Evolutionary conservation across 2,797 vertebrate genomes (phyloP).

Genomic region (Manis crassicaudata): DNA sequence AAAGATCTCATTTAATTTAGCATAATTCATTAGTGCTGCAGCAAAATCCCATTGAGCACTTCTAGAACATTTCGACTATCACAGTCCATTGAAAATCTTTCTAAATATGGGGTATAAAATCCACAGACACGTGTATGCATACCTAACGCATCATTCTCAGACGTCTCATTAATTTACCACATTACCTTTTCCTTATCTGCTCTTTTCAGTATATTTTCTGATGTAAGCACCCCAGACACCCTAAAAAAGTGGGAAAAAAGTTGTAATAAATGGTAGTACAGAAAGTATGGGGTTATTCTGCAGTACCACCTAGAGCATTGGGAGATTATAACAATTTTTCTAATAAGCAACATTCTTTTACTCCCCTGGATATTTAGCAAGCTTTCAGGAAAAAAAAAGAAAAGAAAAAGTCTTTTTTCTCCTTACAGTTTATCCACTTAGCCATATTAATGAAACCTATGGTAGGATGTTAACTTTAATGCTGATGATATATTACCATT

Average conservation of each 20-base stretch:
- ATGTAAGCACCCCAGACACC: background rate
- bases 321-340: conserved; percentile 20
- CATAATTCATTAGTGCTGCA: conserved; percentile 69
- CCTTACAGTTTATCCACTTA: background rate
- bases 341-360: background rate
- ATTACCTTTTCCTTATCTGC: background rate
- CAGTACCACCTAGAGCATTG: conserved; percentile 83
- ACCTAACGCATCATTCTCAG: conserved; percentile 44
- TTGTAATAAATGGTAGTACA: background rate
- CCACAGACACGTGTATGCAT: background rate
- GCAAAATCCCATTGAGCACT: conserved; percentile 60
- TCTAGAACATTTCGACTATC: conserved; percentile 63
- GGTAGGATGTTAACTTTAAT: accelerated
- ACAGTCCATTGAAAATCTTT: conserved; percentile 69
- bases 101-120: conserved; percentile 73
- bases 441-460: background rate
- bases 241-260: background rate
- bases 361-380: background rate
- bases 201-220: conserved; percentile 71
- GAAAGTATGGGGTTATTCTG: background rate
- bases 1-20: conserved; percentile 56
- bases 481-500: background rate
- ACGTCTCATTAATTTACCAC: conserved; percentile 70
- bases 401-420: background rate
- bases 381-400: background rate